Evolutionary conservation across 2,888 invertebrate genomes (phyloP), one percentile per base, ranked within the genome.

Genomic region (Nysson spinosus): DNA sequence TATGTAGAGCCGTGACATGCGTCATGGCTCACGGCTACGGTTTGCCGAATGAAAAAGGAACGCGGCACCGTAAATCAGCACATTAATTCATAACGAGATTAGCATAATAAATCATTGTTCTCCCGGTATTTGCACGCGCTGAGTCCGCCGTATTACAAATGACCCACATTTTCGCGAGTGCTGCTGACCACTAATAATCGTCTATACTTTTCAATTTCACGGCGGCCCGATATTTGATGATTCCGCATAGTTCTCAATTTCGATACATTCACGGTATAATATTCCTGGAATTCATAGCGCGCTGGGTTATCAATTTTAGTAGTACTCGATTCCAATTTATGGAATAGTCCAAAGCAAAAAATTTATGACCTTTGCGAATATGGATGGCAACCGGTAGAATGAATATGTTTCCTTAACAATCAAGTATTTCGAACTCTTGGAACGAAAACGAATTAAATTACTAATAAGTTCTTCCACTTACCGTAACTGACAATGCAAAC

Each of bases 51-150:
- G 42, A 37, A 67, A 56, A 67, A 58, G 49, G 60, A 58, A 20
- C 28, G 24, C 14, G 34, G 11, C 54, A 14, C 14, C 49, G 55
- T 65, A 63, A 71, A 74, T 71, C 71, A 56, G 49, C 51, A 58
- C 34, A 60, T 74, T 71, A 71, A 68, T 72, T 72, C 54, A 40
- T 64, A 69, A 72, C 52, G 63, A 61, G 66, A 75, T 75, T 69
- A 75, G 47, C 66, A 46, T 64, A 69, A 75, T 72, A 66, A 75
- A 72, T 72, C 66, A 69, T 58, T 43, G 44, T 42, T 44, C 54
- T 44, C 42, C 12, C 3, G 39, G 20, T 65, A 43, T 32, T 62
- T 47, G 56, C 47, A 46, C 43, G 24, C 35, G 42, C 20, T 24
- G 40, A 35, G 56, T 34, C 44, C 42, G 32, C n/a, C 43, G 67